Percentiles rank a stretch among this genome's conserved stretches.
Conservation (phyloP, 2,113 vertebrate species). For the Glareola pratincola region DNA sequence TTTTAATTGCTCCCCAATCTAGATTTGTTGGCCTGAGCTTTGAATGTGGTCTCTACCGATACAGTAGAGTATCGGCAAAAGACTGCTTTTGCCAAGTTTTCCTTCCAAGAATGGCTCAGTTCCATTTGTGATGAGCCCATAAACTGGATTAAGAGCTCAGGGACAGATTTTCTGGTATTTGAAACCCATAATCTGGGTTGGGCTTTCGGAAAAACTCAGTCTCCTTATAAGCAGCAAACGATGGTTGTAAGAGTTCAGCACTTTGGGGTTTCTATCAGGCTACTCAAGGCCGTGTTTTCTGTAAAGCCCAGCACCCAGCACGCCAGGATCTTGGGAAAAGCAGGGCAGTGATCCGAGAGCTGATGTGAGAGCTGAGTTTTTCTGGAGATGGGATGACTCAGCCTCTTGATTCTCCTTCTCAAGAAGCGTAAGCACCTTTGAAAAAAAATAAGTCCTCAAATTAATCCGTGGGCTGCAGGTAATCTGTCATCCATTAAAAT, state of each 20-base stretch:
- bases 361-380: not conserved
- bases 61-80: not conserved
- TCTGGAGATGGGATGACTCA: not conserved
- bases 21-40: not conserved
- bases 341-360: not conserved
- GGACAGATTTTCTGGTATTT: not conserved
- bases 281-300: rapidly evolving
- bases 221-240: not conserved
- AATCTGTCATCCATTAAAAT: rapidly evolving
- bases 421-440: not conserved
- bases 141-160: constrained; percentile 10
- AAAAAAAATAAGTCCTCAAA: not conserved
- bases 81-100: not conserved
- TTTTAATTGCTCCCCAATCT: not conserved
- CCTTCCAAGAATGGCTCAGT: constrained; percentile 10
- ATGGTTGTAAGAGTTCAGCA: not conserved
- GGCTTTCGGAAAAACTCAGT: not conserved
- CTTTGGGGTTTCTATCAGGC: not conserved
- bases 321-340: not conserved
- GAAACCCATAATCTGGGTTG: not conserved
- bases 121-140: not conserved
- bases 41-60: not conserved
- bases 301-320: not conserved
- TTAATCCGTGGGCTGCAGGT: not conserved
- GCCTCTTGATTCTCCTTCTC: not conserved